Percentiles rank a stretch among this genome's conserved stretches.
Conservation (phyloP, 1,140 invertebrate species). For the Ericerus pela region DNA sequence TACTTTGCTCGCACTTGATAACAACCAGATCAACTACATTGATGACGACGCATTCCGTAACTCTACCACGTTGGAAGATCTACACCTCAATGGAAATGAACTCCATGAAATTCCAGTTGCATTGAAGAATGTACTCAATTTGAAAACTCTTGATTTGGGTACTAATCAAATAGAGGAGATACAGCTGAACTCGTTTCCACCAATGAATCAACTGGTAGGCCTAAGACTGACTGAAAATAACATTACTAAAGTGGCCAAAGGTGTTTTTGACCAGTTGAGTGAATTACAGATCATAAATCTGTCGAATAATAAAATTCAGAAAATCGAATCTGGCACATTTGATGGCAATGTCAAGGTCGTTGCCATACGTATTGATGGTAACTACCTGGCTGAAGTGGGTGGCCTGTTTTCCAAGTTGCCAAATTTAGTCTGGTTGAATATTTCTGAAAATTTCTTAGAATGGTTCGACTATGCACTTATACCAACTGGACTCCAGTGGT, state of each 20-base stretch:
- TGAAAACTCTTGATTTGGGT: constrained; percentile 74
- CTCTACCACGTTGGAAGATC: constrained; percentile 64
- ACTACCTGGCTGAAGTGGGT: constrained; percentile 68
- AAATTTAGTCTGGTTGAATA: constrained; percentile 78
- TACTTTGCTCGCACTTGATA: constrained; percentile 63
- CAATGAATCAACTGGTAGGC: constrained; percentile 66
- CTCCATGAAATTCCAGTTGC: constrained; percentile 67
- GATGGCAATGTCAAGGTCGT: constrained; percentile 69
- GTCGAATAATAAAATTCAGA: constrained; percentile 69
- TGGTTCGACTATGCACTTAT: constrained; percentile 85
- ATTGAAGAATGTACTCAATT: constrained; percentile 56
- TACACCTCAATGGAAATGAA: constrained; percentile 79
- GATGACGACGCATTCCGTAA: constrained; percentile 67
- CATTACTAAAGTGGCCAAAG: constrained; percentile 68
- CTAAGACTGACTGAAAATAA: constrained; percentile 74
- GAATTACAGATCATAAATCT: constrained; percentile 75
- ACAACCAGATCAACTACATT: constrained; percentile 62
- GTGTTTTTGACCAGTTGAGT: constrained; percentile 65
- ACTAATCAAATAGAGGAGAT: constrained; percentile 75
- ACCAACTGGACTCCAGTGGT: constrained; percentile 71
- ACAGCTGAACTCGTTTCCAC: constrained; percentile 61
- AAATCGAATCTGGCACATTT: constrained; percentile 70
- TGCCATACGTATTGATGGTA: constrained; percentile 73
- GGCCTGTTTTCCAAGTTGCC: constrained; percentile 71
- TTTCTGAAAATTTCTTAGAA: constrained; percentile 75